Percentiles rank a stretch among this genome's conserved stretches.
Evolutionary conservation across 2,113 vertebrate species (phyloP).

Genomic region (Protomyctophum bolini): DNA sequence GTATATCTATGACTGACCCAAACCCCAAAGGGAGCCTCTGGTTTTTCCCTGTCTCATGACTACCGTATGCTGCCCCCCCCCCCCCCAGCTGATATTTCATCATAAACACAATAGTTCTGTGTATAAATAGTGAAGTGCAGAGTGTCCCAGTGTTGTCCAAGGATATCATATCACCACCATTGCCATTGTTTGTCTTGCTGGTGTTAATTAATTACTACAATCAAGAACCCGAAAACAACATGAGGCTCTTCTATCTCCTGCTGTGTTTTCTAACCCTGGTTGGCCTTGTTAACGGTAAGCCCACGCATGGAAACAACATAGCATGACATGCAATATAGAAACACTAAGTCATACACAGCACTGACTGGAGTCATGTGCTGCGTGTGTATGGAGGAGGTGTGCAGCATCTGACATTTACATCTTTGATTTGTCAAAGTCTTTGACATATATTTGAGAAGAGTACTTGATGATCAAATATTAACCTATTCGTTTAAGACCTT

Average conservation of each 20-base stretch:
- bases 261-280: slow-evolving; percentile 32
- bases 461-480: too few species aligned
- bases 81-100: neutral
- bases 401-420: too few species aligned
- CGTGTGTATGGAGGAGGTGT: too few species aligned
- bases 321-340: too few species aligned
- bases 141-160: neutral
- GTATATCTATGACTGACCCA: slow-evolving; percentile 8
- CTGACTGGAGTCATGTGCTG: too few species aligned
- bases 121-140: slow-evolving; percentile 29
- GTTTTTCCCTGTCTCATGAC: slow-evolving; percentile 61
- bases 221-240: neutral
- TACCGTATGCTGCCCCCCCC: slow-evolving; percentile 56
- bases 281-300: slow-evolving; percentile 54
- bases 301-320: too few species aligned
- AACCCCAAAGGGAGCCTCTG: slow-evolving; percentile 42
- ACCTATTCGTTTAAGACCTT: too few species aligned
- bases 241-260: slow-evolving; percentile 51
- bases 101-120: slow-evolving; percentile 47
- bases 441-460: too few species aligned
- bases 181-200: too few species aligned
- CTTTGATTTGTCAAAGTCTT: too few species aligned
- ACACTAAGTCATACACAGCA: too few species aligned
- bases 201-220: neutral
- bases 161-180: neutral